phyloP scores from a whole-genome alignment of 2,888 invertebrate species.

The Salpingus planirostris region DNA sequence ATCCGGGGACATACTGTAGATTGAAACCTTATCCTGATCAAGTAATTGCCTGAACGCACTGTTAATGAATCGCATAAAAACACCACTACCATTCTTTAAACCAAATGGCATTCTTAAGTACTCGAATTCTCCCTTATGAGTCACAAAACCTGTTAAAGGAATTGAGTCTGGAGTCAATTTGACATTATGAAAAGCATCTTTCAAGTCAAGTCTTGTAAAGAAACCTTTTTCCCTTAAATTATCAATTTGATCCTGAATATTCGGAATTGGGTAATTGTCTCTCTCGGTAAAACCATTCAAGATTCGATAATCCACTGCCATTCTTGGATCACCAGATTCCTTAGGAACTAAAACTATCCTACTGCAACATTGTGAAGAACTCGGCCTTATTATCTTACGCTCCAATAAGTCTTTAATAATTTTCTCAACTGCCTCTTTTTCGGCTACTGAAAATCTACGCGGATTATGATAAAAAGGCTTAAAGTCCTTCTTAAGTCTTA shows the following conservation, averaged over 20 bases:
- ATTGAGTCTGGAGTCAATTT: conserved; percentile 1
- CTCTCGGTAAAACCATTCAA: conserved; percentile 3
- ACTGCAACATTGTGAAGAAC: conserved; percentile 2
- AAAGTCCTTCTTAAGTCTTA: too few relatives aligned
- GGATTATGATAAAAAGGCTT: too few relatives aligned
- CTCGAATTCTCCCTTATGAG: conserved; percentile 2
- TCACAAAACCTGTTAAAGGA: conserved; percentile 4
- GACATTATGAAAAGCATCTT: conserved; percentile 4
- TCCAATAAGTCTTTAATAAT: too few relatives aligned
- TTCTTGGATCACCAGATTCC: conserved; percentile 1
- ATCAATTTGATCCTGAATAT: conserved; percentile 4
- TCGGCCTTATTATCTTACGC: too few relatives aligned
- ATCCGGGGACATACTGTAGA: too few relatives aligned
- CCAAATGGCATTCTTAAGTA: conserved; percentile 5
- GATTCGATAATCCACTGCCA: conserved; percentile 1
- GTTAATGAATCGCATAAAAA: conserved; percentile 4
- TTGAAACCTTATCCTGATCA: conserved; percentile 1
- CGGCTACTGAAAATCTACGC: too few relatives aligned
- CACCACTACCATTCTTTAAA: not conserved
- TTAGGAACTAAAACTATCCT: conserved; percentile 6
- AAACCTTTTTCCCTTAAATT: conserved; percentile 2
- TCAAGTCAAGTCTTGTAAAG: conserved; percentile 5
- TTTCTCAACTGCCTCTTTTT: too few relatives aligned
- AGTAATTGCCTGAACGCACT: conserved; percentile 1
- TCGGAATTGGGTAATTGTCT: conserved; percentile 5